phyloP scores from a whole-genome alignment of 2,888 invertebrate genomes.

The Cantharis nigra region DNA sequence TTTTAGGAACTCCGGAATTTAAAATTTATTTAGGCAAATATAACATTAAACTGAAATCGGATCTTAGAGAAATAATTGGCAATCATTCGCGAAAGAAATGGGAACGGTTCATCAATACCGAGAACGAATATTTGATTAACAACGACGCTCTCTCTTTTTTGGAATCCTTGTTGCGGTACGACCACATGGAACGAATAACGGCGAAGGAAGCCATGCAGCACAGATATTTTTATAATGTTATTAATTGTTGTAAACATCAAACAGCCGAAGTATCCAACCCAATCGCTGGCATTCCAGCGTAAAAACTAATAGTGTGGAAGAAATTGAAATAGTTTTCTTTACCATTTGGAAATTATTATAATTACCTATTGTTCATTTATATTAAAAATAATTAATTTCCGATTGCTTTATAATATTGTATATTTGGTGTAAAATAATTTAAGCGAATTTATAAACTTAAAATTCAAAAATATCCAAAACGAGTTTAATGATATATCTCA shows the following conservation, averaged over 20 bases:
- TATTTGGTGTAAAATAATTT: not conserved
- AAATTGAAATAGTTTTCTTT: not conserved
- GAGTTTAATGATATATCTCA: not conserved
- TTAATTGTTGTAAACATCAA: not conserved
- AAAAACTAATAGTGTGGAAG: no score
- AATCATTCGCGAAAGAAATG: slow-evolving; percentile 49
- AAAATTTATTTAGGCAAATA: slow-evolving; percentile 50
- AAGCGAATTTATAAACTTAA: not conserved
- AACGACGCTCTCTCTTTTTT: slow-evolving; percentile 50
- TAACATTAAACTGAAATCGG: slow-evolving; percentile 46
- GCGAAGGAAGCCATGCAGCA: slow-evolving; percentile 52
- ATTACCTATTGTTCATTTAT: not conserved
- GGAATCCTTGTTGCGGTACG: slow-evolving; percentile 49
- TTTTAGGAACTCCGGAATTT: slow-evolving; percentile 49
- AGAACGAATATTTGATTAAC: slow-evolving; percentile 52
- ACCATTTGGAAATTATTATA: not conserved
- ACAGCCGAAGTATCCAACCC: not conserved
- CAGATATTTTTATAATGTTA: slow-evolving; percentile 45
- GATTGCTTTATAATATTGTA: not conserved
- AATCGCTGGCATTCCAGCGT: not conserved
- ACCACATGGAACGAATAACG: slow-evolving; percentile 51
- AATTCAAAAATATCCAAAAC: not conserved
- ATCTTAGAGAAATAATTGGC: slow-evolving; percentile 42
- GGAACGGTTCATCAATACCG: slow-evolving; percentile 52
- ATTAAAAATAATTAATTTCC: not conserved